These are phyloP conservation scores for Megastigmus dorsalis DNA, from an alignment of 2,888 invertebrate species.

Conservation along the genomic window DNA sequence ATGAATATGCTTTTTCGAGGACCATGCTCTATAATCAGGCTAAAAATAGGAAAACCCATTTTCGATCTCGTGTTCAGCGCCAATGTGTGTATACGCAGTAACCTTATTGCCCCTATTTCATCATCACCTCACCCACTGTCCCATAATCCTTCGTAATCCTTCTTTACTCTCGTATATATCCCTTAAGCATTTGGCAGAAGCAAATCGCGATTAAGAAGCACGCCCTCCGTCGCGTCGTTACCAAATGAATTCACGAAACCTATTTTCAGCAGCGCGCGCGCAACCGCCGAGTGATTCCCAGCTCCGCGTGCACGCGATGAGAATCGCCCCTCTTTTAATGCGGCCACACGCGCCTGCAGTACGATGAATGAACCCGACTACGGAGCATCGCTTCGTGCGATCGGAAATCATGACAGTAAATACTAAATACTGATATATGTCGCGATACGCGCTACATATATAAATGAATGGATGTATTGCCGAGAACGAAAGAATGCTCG, in stretches of 20 bases:
- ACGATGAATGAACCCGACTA: background rate
- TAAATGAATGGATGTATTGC: conserved; percentile 32
- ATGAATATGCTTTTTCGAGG: no score
- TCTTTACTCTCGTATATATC: no score
- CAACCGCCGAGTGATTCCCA: no score
- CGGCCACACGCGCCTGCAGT: background rate
- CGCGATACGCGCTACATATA: background rate
- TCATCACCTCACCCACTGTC: no score
- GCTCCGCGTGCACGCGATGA: no score
- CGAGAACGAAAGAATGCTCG: conserved; percentile 4
- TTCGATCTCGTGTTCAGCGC: no score
- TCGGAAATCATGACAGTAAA: background rate
- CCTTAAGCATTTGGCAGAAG: no score
- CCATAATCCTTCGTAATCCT: no score
- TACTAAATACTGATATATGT: background rate
- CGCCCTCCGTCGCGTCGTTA: conserved; percentile 32
- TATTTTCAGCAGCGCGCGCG: conserved; percentile 12
- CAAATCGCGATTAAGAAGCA: conserved; percentile 20
- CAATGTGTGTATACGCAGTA: no score
- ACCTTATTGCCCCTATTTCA: no score
- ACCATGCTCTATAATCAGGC: no score
- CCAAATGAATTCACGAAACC: conserved; percentile 62
- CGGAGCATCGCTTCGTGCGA: background rate
- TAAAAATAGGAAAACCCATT: no score
- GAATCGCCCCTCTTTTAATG: background rate